phyloP scores from a whole-genome alignment of 92 coral and sea anemone genomes.

The Umimayanthus kanabou region DNA sequence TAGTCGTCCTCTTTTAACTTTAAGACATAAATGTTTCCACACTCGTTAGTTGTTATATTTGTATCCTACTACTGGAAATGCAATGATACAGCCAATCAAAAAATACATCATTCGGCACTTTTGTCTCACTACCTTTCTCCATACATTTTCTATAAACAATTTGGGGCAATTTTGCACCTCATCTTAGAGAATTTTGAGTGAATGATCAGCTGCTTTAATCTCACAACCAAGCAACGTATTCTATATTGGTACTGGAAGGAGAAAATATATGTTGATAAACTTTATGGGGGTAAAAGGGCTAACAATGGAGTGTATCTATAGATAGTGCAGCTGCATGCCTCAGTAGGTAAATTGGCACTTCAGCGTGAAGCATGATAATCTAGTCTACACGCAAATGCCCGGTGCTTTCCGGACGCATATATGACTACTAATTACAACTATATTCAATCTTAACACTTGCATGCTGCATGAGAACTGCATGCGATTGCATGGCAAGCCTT shows the following conservation, averaged over 20 bases:
- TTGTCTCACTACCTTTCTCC: not conserved
- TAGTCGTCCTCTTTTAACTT: not conserved
- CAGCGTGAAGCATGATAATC: not conserved
- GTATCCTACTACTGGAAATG: not conserved
- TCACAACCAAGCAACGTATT: too few species aligned
- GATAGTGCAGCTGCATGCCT: too few species aligned
- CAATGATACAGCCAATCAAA: not conserved
- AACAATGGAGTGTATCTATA: too few species aligned
- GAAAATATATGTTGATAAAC: too few species aligned
- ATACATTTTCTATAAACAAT: too few species aligned
- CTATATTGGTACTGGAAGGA: too few species aligned
- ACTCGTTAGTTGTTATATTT: not conserved
- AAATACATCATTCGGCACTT: too few species aligned
- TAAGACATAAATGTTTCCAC: too few species aligned
- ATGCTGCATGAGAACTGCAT: constrained; percentile 29
- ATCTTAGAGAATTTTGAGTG: too few species aligned
- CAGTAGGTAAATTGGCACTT: not conserved
- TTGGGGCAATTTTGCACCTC: too few species aligned
- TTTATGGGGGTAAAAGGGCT: too few species aligned
- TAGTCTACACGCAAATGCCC: not conserved
- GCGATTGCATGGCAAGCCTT: constrained; percentile 20
- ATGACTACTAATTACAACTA: not conserved
- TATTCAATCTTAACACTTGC: not conserved
- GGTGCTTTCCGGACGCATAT: not conserved
- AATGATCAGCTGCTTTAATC: too few species aligned